These are phyloP conservation scores for Epinephelus fuscoguttatus DNA, from an alignment of 2,113 vertebrate genomes.

Conservation along the genomic window DNA sequence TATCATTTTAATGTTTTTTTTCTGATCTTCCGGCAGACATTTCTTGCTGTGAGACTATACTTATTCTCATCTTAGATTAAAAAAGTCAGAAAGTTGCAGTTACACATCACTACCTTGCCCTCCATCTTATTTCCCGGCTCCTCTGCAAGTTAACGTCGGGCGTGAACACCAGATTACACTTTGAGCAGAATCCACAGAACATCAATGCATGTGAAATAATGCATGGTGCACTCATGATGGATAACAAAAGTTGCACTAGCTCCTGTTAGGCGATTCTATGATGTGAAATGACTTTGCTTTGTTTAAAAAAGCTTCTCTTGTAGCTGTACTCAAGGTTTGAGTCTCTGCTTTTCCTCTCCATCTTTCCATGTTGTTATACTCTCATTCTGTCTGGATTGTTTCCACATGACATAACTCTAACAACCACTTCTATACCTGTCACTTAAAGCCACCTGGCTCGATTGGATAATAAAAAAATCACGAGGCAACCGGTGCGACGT, in stretches of 20 bases:
- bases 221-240: neutral
- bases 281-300: conserved; percentile 15
- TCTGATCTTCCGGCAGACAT: conserved; percentile 6
- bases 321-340: neutral
- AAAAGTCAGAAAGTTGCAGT: neutral
- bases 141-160: neutral
- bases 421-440: conserved; percentile 37
- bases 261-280: neutral
- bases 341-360: conserved; percentile 23
- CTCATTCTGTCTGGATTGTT: conserved; percentile 5
- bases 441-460: conserved; percentile 45
- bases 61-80: neutral
- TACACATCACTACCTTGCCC: neutral
- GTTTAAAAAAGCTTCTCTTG: conserved; percentile 15
- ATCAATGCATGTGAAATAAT: conserved; percentile 13
- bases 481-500: conserved; percentile 32
- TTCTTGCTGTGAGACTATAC: neutral
- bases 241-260: conserved; percentile 7
- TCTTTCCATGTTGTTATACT: conserved; percentile 27
- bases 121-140: neutral
- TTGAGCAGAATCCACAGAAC: neutral
- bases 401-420: conserved; percentile 39
- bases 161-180: neutral
- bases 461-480: conserved; percentile 47
- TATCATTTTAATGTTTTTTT: neutral